phyloP scores from a whole-genome alignment of 1,140 invertebrate species.

The Dendrolimus kikuchii region DNA sequence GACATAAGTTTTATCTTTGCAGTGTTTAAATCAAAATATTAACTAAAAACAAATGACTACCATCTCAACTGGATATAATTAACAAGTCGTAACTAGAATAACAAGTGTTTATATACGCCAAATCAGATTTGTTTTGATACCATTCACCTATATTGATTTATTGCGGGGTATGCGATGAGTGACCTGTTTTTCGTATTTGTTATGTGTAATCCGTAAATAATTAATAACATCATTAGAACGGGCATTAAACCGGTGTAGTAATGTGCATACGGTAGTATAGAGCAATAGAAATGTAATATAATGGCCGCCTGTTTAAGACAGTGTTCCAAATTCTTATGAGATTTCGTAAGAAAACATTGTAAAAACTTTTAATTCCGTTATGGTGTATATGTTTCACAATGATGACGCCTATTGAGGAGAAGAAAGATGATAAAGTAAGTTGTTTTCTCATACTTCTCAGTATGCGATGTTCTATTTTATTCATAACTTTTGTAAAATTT shows the following conservation, averaged over 20 bases:
- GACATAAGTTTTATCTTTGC: too few relatives aligned
- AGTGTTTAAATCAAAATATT: too few relatives aligned
- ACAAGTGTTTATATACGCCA: slow-evolving; percentile 2
- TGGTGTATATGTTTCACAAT: slow-evolving; percentile 55
- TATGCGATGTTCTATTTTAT: background rate
- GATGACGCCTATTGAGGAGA: slow-evolving; percentile 68
- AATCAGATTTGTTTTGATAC: slow-evolving; percentile 54
- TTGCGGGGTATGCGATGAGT: slow-evolving; percentile 38
- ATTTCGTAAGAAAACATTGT: background rate
- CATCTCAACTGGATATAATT: too few relatives aligned
- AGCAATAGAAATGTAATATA: slow-evolving; percentile 10
- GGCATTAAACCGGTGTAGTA: slow-evolving; percentile 13
- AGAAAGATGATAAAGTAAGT: slow-evolving; percentile 64
- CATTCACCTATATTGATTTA: slow-evolving; percentile 66
- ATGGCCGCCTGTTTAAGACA: too few relatives aligned
- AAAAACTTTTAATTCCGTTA: slow-evolving; percentile 39
- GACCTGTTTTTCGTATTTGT: slow-evolving; percentile 62
- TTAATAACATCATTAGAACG: slow-evolving; percentile 42
- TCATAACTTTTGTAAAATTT: slow-evolving; percentile 4
- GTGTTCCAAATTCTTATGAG: background rate
- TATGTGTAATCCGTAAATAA: slow-evolving; percentile 57
- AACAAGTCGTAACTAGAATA: background rate
- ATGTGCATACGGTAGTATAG: slow-evolving; percentile 17
- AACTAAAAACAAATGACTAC: too few relatives aligned
- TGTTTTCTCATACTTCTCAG: background rate